Evolutionary conservation across 2,888 invertebrate genomes (phyloP).

Genomic region (Andrena praecox): DNA sequence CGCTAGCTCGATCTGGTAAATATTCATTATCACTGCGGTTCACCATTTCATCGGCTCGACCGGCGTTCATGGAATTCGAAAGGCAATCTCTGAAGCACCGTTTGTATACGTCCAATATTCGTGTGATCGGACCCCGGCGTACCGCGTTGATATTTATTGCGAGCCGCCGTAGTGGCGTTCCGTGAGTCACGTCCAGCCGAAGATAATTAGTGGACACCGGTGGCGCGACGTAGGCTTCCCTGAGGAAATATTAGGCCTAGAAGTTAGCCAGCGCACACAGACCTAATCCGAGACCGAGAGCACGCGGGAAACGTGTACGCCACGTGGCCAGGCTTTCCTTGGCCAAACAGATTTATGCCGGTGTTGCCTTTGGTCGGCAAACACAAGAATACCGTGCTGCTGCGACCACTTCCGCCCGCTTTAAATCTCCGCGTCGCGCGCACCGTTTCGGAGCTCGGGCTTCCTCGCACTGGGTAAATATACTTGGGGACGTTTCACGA

Average conservation of each 20-base stretch:
- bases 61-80: constrained; percentile 53
- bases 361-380: constrained; percentile 64
- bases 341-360: constrained; percentile 61
- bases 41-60: constrained; percentile 15
- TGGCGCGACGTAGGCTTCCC: constrained; percentile 22
- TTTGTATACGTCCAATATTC: background rate
- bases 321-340: constrained; percentile 66
- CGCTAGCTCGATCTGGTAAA: constrained; percentile 47
- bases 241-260: constrained; percentile 55
- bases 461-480: constrained; percentile 34
- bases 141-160: background rate
- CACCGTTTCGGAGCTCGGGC: background rate
- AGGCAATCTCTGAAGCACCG: constrained; percentile 12
- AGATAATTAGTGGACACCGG: constrained; percentile 14
- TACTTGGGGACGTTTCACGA: constrained; percentile 8
- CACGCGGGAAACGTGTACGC: constrained; percentile 62
- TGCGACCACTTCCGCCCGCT: constrained; percentile 54
- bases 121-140: background rate
- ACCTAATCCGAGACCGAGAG: constrained; percentile 11
- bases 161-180: background rate
- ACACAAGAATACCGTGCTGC: constrained; percentile 51
- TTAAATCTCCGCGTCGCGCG: constrained; percentile 44
- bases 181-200: background rate
- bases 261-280: constrained; percentile 34
- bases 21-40: constrained; percentile 35